Evolutionary conservation across 2,888 invertebrate species (phyloP).

Genomic region (Tetramorium bicarinatum): DNA sequence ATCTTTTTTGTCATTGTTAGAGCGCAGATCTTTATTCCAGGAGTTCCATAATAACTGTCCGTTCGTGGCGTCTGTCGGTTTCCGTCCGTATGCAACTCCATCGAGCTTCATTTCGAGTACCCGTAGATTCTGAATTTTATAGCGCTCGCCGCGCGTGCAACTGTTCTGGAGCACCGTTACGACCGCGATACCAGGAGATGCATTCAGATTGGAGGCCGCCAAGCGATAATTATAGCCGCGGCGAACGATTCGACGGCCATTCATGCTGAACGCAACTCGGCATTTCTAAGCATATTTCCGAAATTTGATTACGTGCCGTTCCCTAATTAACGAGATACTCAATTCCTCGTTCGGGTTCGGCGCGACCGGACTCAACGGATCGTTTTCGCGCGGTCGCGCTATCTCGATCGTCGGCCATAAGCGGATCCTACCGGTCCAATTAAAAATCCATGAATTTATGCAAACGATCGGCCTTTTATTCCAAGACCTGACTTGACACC

Average conservation of each 20-base stretch:
- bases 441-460: conserved; percentile 77
- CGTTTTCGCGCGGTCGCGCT: conserved; percentile 64
- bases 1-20: neutral
- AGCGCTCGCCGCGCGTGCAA: neutral
- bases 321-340: conserved; percentile 69
- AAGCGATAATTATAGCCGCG: conserved; percentile 41
- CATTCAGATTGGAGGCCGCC: conserved; percentile 22
- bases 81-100: neutral
- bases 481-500: conserved; percentile 46
- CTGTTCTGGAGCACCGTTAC: conserved; percentile 41
- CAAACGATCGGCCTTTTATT: conserved; percentile 72
- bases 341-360: conserved; percentile 51
- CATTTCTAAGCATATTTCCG: conserved; percentile 52
- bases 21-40: neutral
- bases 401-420: conserved; percentile 71
- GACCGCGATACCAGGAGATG: conserved; percentile 42
- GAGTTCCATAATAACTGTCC: neutral
- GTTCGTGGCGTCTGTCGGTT: neutral
- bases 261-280: neutral
- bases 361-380: conserved; percentile 22
- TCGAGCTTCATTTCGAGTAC: neutral
- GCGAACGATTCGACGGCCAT: conserved; percentile 1
- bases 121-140: conserved; percentile 26
- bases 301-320: conserved; percentile 61
- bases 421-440: conserved; percentile 70